A percentile compares a stretch with the other conserved stretches of the same genome.
These are phyloP conservation scores for Dendronephthya gigantea DNA, from an alignment of 64 coral and sea anemone species.

Conservation along the genomic window DNA sequence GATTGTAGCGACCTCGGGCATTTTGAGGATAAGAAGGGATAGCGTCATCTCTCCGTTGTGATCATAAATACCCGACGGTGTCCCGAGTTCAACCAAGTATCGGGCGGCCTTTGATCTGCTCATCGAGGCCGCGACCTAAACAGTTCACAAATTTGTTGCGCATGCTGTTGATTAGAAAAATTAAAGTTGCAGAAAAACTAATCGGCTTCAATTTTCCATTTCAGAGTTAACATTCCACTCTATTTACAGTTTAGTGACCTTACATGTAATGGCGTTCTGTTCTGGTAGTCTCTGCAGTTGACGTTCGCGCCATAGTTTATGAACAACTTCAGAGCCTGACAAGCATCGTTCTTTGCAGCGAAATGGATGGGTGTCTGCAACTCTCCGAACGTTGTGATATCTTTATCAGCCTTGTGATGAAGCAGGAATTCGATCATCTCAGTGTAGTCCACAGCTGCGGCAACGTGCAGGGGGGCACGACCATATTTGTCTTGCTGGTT, in stretches of 20 bases:
- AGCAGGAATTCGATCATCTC: conserved; percentile 84
- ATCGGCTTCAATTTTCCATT: no score
- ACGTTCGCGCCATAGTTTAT: conserved; percentile 69
- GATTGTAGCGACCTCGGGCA: conserved; percentile 77
- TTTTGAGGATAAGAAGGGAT: conserved; percentile 86
- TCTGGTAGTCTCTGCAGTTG: conserved; percentile 66
- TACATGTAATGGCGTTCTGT: conserved; percentile 76
- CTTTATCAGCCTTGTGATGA: conserved; percentile 58
- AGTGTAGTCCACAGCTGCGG: conserved; percentile 80
- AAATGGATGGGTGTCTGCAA: conserved; percentile 80
- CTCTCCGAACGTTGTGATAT: conserved; percentile 65
- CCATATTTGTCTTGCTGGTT: conserved; percentile 81
- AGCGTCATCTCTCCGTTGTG: conserved; percentile 77
- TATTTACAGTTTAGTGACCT: background rate
- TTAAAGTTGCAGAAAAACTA: no score
- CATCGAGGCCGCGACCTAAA: conserved; percentile 79
- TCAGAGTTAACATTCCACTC: no score
- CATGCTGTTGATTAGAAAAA: no score
- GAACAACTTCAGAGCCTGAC: conserved; percentile 58
- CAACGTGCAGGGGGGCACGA: conserved; percentile 68
- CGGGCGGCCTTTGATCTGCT: conserved; percentile 78
- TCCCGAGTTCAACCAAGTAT: conserved; percentile 50
- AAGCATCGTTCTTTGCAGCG: conserved; percentile 77
- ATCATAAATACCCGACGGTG: conserved; percentile 64
- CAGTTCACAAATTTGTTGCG: background rate